These are phyloP conservation scores for Saccostrea echinata DNA, from an alignment of 1,140 invertebrate species.

Conservation along the genomic window DNA sequence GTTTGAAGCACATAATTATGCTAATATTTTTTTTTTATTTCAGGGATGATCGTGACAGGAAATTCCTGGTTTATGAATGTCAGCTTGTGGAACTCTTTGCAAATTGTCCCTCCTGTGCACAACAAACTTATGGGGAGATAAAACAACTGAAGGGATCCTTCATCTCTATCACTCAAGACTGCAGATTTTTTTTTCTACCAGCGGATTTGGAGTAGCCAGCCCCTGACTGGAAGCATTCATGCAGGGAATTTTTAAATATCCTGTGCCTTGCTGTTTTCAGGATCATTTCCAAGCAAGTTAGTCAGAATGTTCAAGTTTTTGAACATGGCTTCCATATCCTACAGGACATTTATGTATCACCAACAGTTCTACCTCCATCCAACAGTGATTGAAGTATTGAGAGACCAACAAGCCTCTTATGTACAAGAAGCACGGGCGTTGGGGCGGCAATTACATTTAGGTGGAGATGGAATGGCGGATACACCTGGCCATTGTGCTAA, in stretches of 20 bases:
- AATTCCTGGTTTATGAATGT: constrained; percentile 30
- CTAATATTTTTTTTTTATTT: too few species aligned
- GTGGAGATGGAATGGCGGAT: constrained; percentile 58
- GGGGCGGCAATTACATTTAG: constrained; percentile 20
- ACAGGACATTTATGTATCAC: not conserved
- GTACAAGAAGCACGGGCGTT: not conserved
- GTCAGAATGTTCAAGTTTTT: not conserved
- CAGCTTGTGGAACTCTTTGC: constrained; percentile 26
- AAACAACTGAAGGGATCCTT: not conserved
- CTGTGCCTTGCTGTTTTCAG: constrained; percentile 21
- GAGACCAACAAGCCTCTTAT: constrained; percentile 30
- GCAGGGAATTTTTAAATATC: constrained; percentile 36
- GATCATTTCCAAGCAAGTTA: not conserved
- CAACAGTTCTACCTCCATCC: not conserved
- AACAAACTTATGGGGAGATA: not conserved
- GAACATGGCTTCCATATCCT: not conserved
- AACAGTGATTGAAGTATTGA: not conserved
- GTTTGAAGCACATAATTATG: too few species aligned
- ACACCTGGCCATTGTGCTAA: constrained; percentile 58
- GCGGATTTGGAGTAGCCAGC: constrained; percentile 42
- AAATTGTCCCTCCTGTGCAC: not conserved
- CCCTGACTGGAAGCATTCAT: constrained; percentile 14
- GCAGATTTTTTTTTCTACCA: too few species aligned
- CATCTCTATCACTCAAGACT: constrained; percentile 17
- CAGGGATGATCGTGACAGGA: too few species aligned